Conservation (phyloP, 2,797 vertebrate genomes). For the Todus mexicanus region DNA sequence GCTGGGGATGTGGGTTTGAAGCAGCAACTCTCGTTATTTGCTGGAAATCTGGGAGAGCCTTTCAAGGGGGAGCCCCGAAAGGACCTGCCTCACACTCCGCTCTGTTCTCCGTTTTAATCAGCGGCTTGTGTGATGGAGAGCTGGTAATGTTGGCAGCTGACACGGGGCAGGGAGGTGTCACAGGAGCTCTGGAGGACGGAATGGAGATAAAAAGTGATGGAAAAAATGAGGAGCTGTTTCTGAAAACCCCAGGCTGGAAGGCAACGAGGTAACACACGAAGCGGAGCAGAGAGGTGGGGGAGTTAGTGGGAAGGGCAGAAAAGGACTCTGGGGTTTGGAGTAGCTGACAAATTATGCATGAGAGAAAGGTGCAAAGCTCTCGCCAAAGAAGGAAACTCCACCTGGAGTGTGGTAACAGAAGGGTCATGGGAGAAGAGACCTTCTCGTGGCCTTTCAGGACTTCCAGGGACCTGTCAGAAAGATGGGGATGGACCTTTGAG, state of each 20-base stretch:
- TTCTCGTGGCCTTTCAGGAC: not conserved
- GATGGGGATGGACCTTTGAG: not conserved
- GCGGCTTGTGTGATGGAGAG: not conserved
- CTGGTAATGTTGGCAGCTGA: not conserved
- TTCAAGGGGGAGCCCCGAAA: not conserved
- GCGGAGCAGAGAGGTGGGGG: no score
- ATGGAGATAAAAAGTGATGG: not conserved
- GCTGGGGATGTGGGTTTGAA: not conserved
- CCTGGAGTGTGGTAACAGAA: not conserved
- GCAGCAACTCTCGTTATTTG: not conserved
- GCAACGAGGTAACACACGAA: not conserved
- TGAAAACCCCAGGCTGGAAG: not conserved
- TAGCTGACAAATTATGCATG: not conserved
- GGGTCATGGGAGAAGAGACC: not conserved
- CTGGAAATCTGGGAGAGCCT: not conserved
- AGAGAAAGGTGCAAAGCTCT: not conserved
- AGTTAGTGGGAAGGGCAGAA: not conserved
- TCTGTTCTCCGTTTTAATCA: not conserved
- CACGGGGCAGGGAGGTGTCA: not conserved
- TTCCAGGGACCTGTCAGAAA: not conserved
- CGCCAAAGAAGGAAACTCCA: not conserved
- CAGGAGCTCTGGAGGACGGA: not conserved
- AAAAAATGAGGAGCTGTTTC: not conserved
- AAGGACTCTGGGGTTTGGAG: not conserved
- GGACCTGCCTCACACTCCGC: not conserved